Evolutionary conservation across 1,140 invertebrate genomes (phyloP), one percentile per base, ranked within the genome.

Genomic region (Trichonephila clavipes): DNA sequence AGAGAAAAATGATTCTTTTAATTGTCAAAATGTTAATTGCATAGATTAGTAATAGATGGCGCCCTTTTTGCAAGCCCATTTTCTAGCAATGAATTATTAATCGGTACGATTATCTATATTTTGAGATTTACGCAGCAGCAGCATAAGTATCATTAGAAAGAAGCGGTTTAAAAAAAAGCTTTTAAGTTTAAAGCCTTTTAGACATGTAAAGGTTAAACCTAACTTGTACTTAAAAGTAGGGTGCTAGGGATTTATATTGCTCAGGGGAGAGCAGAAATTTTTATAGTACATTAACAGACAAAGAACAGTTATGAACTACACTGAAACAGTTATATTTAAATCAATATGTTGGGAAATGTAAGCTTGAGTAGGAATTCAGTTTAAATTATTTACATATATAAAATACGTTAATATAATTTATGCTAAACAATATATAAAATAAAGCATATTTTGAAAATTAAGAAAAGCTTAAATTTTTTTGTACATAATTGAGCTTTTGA

Each of bases 1-100:
- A 66, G 28, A 83, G 82, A 24, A 58, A 83, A 40, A n/a, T 66
- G 34, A 61, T 85, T 85, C 16, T 51, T 51, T 51, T 51, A 51
- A 85, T 59, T 24, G n/a, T 61, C 6, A 88, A 88, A 88, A 83
- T 34, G 59, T 88, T 59, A 88, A n/a, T 34, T 88, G 86, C 86
- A 88, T 88, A 88, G 86, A 88, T 88, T 58, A 88, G 86, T 58
- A 66, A 10, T 8, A 88, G 86, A 88, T 88, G 86, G 34, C 86
- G 86, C 86, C 86, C 40, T 59, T 19, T 51, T 7, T 28, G 24
- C 61, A 21, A 59, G 12, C 40, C 82, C 51, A 18, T 16, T 34
- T 77, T 24, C 14, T 77, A 77, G 69, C 69, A 77, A 77, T 18
- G 0, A 14, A 19, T 77, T 40, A 77, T 77, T 77, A 77, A 77